A percentile compares a stretch with the other conserved stretches of the same genome.
These are phyloP conservation scores for Ophraella communa DNA, from an alignment of 2,888 invertebrate species.

Conservation along the genomic window DNA sequence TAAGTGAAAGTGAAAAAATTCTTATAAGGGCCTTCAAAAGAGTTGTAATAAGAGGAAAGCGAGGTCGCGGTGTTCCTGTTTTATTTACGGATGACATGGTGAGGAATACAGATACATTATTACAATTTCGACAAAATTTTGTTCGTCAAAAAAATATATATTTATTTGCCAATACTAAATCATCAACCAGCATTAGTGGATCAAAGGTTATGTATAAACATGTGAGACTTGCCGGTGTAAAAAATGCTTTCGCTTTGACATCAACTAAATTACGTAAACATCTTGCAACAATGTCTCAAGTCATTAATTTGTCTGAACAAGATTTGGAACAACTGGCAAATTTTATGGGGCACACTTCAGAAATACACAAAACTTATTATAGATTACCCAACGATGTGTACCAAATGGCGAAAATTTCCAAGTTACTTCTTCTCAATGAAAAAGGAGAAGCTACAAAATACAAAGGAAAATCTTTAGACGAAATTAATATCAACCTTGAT, in stretches of 20 bases:
- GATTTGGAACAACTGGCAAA: conserved; percentile 19
- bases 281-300: conserved; percentile 16
- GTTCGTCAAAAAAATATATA: not conserved
- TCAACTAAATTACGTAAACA: conserved; percentile 20
- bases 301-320: conserved; percentile 12
- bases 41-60: conserved; percentile 7
- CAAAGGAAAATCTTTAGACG: conserved; percentile 19
- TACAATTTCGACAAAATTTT: not conserved
- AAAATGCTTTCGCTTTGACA: conserved; percentile 10
- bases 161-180: conserved; percentile 9
- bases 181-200: conserved; percentile 6
- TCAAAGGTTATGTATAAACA: conserved; percentile 7
- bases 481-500: too few species aligned
- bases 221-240: conserved; percentile 7
- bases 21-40: conserved; percentile 7
- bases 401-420: conserved; percentile 11
- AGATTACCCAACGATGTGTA: conserved; percentile 16
- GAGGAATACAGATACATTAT: not conserved
- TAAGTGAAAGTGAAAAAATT: conserved; percentile 3
- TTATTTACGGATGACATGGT: conserved; percentile 13
- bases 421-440: conserved; percentile 7
- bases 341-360: conserved; percentile 19
- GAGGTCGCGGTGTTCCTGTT: not conserved
- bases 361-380: conserved; percentile 11
- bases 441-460: conserved; percentile 17